Evolutionary conservation across 1,140 invertebrate genomes (phyloP), one percentile per base, ranked within the genome.

Genomic region (Rhyzopertha dominica): DNA sequence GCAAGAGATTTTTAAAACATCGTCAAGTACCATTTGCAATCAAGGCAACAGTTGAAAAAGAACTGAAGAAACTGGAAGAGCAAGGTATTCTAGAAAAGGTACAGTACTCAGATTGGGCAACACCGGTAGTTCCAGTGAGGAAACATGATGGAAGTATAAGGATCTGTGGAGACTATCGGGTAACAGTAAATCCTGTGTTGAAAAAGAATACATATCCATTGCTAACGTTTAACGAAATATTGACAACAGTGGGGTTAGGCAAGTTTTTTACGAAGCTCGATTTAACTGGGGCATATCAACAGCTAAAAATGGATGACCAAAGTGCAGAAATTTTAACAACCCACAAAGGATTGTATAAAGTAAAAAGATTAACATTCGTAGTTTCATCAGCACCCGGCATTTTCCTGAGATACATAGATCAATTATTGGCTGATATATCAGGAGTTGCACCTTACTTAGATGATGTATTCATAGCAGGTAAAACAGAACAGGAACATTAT

Each of bases 321-420:
- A 22, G 29, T 4, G 35, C 43, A 39, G 29, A 47, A 28, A 43
- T 57, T 14, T 46, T 52, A 37, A 43, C 58, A 5, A 59, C 55
- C 5, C 50, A 50, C 28, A 56, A 52, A 38, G 55, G 50, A n/a
- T 13, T 54, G 20, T 44, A 34, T 32, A 47, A 55, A 5, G 68
- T 73, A n/a, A 69, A 68, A 19, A 39, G 71, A 4, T 43, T 79
- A 44, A 62, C 65, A 7, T 76, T 72, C 56, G 71, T 74, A 2
- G 60, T 74, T 5, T 58, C 61, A 20, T 58, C 63, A n/a, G 62
- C 62, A 24, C 69, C 67, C 18, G 68, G 64, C 14, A 71, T 71
- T 20, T 74, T 62, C 38, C 59, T 67, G 36, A 30, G 54, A 10
- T 23, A 59, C n/a, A 63, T 68, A 55, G 60, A 69, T 23, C 39